These are phyloP conservation scores for Macrocentrus cingulum DNA, from an alignment of 1,140 invertebrate genomes.

Conservation along the genomic window DNA sequence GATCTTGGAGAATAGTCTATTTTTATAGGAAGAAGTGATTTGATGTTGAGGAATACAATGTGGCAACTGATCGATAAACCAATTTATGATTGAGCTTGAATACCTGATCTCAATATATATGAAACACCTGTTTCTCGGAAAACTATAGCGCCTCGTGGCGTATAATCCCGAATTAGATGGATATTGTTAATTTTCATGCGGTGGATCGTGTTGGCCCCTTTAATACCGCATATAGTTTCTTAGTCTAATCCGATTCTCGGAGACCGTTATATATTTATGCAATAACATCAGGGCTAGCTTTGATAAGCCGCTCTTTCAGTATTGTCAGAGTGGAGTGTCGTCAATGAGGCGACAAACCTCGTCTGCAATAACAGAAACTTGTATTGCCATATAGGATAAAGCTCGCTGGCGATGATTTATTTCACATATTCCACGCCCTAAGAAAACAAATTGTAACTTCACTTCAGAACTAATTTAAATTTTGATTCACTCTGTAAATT, in stretches of 20 bases:
- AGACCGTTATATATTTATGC: background rate
- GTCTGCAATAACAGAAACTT: background rate
- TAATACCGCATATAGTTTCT: background rate
- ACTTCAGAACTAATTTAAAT: too few relatives aligned
- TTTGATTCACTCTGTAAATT: too few relatives aligned
- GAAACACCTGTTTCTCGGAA: conserved; percentile 1
- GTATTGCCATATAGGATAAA: too few relatives aligned
- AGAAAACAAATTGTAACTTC: too few relatives aligned
- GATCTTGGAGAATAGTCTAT: too few relatives aligned
- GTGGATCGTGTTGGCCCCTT: background rate
- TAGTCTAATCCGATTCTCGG: background rate
- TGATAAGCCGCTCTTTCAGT: background rate
- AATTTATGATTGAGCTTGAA: too few relatives aligned
- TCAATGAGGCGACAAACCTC: background rate
- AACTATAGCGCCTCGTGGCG: background rate
- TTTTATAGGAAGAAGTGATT: too few relatives aligned
- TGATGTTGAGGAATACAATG: too few relatives aligned
- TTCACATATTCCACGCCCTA: too few relatives aligned
- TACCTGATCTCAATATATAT: background rate
- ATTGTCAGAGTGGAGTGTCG: background rate
- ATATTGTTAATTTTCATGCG: background rate
- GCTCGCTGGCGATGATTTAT: too few relatives aligned
- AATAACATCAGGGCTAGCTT: background rate
- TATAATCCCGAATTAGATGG: background rate
- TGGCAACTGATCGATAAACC: too few relatives aligned